Base-by-base conservation (phyloP, 2,888 invertebrate genomes). In the Mythimna lalbum region DNA sequence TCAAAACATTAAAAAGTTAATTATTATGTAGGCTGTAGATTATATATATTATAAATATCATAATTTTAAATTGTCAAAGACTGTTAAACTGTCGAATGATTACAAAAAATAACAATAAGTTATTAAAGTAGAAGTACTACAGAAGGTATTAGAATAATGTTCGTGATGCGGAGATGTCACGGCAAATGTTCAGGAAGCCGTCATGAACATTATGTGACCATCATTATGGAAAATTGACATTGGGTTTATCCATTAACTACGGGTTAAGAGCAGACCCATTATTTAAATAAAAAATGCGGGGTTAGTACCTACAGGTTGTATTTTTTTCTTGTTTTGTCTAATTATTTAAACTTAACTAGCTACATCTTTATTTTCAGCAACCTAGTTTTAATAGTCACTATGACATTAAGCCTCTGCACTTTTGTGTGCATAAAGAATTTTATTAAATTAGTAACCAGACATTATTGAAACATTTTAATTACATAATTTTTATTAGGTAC, bases 111-210 rank as follows among this genome's bases (percentile, higher is more conserved):
- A 27, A 52, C 23, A 43, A 49, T 31, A 75, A 23, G 31, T 71
- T 36, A 31, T 47, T 56, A 49, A 33, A 57, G 14, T 47, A 50
- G 50, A 57, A 50, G 31, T 9, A 27, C 39, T 72, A 27, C 19
- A 23, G 50, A 33, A 33, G 6, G 33, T 47, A 53, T 77, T 36
- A 53, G 27, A 53, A 43, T 77, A 12, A 77, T 59, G 57, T 59
- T 69, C 57, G 70, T 73, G 73, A 43, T 31, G 27, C 70, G 69
- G 47, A 76, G 52, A 77, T 69, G 69, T 61, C 43, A 63, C 60
- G 36, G 69, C 76, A 68, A 80, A 81, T 62, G 17, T 55, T 55
- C 69, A 55, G 65, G 77, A 65, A 65, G 56, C 49, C 65, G 31
- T n/a, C 43, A 33, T 43, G 55, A 64, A 36, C 31, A 63, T 69